Base-by-base conservation (phyloP, 2,113 vertebrate genomes). In the Calonectris borealis region DNA sequence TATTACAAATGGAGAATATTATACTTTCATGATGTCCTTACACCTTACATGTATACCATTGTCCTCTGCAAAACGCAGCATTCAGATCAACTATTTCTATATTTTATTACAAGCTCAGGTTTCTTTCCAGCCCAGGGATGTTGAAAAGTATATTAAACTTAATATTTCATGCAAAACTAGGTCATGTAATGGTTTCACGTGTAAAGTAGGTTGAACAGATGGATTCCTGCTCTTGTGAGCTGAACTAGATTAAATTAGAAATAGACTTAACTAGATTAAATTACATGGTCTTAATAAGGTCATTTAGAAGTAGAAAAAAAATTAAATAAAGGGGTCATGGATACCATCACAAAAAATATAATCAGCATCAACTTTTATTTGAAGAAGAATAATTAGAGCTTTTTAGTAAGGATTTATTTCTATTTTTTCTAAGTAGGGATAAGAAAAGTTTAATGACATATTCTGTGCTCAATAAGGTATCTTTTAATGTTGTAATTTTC, bases 171-270 rank as follows among this genome's bases (percentile, higher is more conserved):
- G 32, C 25, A 77, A 90, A 96, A 88, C 55, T 77, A 81, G 70
- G 54, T 79, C 49, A 85, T 49, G 34, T n/a, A 69, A 68, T 36
- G 31, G 16, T 82, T 95, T 95, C 61, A 69, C 12, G 24, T 52
- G 13, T 77, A 61, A 94, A 94, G 57, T 80, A 86, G 83, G 86
- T 92, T 92, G 92, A 96, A 88, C 90, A 95, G 85, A 95, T 94
- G 95, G 95, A 83, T 92, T 86, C 58, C 55, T 80, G 55, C 65
- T 80, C 71, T 88, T 90, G 42, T 78, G 77, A 83, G 46, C 27
- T 91, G 90, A 82, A 70, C 36, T 87, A 66, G 31, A 81, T 84
- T 81, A 89, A 94, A 94, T 94, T 78, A 84, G 77, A 75, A 54
- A 32, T 51, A 52, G 34, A n/a, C 11, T 69, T 72, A 94, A 57